Conservation (phyloP, 2,797 vertebrate species). For the Spatula versicolor region DNA sequence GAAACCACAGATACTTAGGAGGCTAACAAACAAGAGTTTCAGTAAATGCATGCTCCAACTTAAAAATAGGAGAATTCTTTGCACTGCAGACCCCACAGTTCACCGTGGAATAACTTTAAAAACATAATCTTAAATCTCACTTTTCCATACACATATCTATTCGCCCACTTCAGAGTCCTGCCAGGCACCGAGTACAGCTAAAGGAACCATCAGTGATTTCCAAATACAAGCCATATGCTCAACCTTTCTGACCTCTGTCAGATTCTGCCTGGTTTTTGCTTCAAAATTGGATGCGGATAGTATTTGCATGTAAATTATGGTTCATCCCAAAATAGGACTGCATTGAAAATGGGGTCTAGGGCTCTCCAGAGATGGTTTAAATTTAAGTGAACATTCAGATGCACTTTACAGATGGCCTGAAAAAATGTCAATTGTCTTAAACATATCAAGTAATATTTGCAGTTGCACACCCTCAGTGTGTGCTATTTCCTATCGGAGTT, state of each 20-base stretch:
- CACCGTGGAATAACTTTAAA: not conserved
- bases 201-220: not conserved
- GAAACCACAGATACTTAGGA: not conserved
- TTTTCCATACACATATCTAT: not conserved
- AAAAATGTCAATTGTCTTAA: slow-evolving; percentile 31
- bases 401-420: slow-evolving; percentile 28
- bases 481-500: not conserved
- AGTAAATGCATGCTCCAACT: not conserved
- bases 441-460: not conserved
- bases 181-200: not conserved
- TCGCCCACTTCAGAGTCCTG: not conserved
- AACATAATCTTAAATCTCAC: not conserved
- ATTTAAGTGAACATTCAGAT: slow-evolving; percentile 42
- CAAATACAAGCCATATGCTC: slow-evolving; percentile 1
- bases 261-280: slow-evolving; percentile 16
- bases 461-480: not conserved
- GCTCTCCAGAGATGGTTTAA: slow-evolving; percentile 31
- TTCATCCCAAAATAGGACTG: slow-evolving; percentile 25
- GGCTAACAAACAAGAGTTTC: not conserved
- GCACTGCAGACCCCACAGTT: not conserved
- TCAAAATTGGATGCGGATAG: not conserved
- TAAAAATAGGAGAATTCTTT: not conserved
- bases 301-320: slow-evolving; percentile 29
- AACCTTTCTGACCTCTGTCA: slow-evolving; percentile 12
- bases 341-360: not conserved